Evolutionary conservation across 1,140 invertebrate genomes (phyloP).

Genomic region (Belonocnema kinseyi): DNA sequence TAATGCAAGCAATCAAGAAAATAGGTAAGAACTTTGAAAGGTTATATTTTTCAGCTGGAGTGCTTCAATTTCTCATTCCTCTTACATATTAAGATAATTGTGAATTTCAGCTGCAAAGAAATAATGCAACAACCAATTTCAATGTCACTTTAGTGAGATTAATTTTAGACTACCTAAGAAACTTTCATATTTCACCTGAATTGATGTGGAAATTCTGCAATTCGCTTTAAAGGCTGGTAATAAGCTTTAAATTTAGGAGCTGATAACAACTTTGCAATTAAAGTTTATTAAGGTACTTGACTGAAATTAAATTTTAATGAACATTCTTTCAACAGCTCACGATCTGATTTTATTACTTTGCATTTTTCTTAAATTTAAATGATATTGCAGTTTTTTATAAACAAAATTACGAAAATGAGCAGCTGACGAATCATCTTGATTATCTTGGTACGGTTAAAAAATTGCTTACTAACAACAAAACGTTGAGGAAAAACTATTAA

Average conservation of each 20-base stretch:
- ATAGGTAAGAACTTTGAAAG: slow-evolving; percentile 16
- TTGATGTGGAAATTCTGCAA: not conserved
- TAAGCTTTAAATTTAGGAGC: not conserved
- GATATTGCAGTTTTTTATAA: no score
- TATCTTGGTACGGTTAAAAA: no score
- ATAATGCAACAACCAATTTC: not conserved
- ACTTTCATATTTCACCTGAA: not conserved
- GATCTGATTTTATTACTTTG: no score
- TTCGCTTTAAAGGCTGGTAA: not conserved
- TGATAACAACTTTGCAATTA: not conserved
- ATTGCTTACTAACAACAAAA: no score
- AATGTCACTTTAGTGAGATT: not conserved
- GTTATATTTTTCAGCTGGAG: slow-evolving; percentile 11
- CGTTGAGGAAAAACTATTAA: no score
- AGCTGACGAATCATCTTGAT: no score
- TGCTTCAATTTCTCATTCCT: slow-evolving; percentile 22
- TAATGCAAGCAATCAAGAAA: slow-evolving; percentile 26
- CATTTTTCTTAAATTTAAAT: no score
- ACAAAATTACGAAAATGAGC: no score
- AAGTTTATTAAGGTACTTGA: not conserved
- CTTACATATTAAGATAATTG: not conserved
- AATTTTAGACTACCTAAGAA: not conserved
- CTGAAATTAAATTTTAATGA: no score
- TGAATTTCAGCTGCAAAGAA: not conserved
- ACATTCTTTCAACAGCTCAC: no score